Evolutionary conservation across 2,888 invertebrate genomes (phyloP), one percentile per base, ranked within the genome.

Genomic region (Torymus aiolomorphi): DNA sequence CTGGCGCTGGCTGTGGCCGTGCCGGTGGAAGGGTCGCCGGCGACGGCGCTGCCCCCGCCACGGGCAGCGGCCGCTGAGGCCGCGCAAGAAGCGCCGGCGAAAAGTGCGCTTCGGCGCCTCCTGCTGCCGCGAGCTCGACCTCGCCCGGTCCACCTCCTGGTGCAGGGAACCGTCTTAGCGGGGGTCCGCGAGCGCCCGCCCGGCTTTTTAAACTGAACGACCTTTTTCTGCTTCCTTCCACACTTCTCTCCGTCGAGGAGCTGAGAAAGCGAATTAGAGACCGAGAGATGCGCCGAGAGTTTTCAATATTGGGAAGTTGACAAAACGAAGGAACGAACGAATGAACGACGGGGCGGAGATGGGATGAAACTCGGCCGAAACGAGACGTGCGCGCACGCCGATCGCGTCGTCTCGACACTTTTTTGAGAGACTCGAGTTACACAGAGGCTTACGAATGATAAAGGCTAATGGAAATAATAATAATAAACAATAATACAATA

Each of bases 401-500:
- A 31, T 57, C 31, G 52, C 10, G 13, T 16, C 57, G 63, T 73
- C 74, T 51, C 54, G 51, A 8, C 52, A 63, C 66, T 42, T 31
- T 31, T 31, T 31, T 49, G 65, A 24, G 31, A 2, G 66, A 52
- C 14, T 20, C 65, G 16, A 63, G 13, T 63, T 72, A 67, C 24
- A 52, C 74, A 31, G 73, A 80, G 62, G 77, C 74, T 72, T 72
- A 76, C 59, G 69, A 79, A 79, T 74, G 76, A 80, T 81, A 75
- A 82, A 82, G 72, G 78, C 76, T 81, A 81, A 80, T 82, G 75
- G 81, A 24, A 76, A 78, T 80, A 83, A 77, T 76, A 81, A 76
- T 75, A 81, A 78, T 81, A 81, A 78, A 82, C 79, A 81, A 83
- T 81, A 79, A 81, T 81, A 79, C 79, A 79, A 81, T 81, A 82